phyloP scores from a whole-genome alignment of 2,113 vertebrate species.

The Jaculus jaculus region DNA sequence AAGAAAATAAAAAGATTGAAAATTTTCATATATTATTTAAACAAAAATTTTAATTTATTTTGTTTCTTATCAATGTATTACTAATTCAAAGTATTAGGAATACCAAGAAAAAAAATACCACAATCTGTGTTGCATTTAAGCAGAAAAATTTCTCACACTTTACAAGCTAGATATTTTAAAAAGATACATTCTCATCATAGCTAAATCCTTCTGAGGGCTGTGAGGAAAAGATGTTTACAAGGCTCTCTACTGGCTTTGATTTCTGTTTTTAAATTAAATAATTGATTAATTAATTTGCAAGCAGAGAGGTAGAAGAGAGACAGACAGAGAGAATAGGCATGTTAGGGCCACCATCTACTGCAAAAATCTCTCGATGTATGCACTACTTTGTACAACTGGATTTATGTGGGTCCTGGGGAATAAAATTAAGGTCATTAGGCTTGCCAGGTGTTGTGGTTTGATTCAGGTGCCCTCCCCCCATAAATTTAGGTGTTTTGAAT shows the following conservation, averaged over 20 bases:
- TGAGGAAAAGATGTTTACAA: background rate
- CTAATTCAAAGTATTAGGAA: background rate
- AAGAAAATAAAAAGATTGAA: background rate
- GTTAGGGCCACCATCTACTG: no score
- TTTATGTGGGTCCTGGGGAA: no score
- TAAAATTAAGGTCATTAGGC: no score
- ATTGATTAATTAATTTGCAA: no score
- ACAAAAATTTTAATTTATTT: background rate
- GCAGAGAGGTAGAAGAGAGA: no score
- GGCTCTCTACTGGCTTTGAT: background rate
- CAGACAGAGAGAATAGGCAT: no score
- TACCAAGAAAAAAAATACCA: background rate
- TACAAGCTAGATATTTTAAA: background rate
- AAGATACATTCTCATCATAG: background rate
- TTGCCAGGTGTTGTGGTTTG: no score
- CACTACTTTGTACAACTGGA: no score
- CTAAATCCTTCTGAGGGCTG: background rate
- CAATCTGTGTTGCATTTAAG: background rate
- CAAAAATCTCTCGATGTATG: no score
- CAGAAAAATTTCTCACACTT: background rate
- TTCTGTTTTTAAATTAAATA: background rate
- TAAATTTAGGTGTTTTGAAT: no score
- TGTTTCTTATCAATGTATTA: background rate
- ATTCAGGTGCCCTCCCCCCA: no score
- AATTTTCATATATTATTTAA: background rate